phyloP scores from a whole-genome alignment of 2,888 invertebrate genomes.

The Scrobipalpa costella region DNA sequence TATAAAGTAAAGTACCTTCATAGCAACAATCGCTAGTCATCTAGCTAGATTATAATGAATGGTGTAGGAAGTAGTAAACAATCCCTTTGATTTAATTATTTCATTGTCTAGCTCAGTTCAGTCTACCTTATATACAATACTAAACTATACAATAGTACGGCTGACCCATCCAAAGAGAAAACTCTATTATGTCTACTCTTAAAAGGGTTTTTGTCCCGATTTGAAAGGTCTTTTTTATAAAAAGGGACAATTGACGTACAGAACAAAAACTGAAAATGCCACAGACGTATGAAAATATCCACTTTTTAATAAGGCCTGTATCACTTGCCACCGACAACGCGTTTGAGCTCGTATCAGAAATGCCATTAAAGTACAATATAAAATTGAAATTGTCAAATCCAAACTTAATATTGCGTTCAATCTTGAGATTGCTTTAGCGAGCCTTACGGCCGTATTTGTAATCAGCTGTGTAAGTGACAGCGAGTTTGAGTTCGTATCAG shows the following conservation, averaged over 20 bases:
- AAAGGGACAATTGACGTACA: not conserved
- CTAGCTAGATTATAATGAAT: not conserved
- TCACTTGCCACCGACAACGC: too few relatives aligned
- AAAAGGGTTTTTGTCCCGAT: constrained; percentile 2
- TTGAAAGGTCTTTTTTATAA: not conserved
- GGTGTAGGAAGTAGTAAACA: constrained; percentile 3
- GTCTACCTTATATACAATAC: not conserved
- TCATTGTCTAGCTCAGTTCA: constrained; percentile 4
- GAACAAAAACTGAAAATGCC: not conserved
- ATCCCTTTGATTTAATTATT: constrained; percentile 3
- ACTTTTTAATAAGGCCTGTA: too few relatives aligned
- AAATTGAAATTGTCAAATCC: too few relatives aligned
- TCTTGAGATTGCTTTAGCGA: too few relatives aligned
- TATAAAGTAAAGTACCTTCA: not conserved
- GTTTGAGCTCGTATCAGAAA: too few relatives aligned
- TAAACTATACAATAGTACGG: not conserved
- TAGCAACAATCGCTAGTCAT: not conserved
- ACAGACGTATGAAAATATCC: too few relatives aligned
- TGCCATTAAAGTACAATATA: too few relatives aligned
- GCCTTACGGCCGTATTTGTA: too few relatives aligned
- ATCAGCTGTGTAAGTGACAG: too few relatives aligned
- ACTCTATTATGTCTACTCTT: not conserved
- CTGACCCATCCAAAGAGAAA: not conserved
- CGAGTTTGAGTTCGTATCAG: too few relatives aligned
- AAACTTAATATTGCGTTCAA: too few relatives aligned